Conservation (phyloP, 1,140 invertebrate genomes). For the Fopius arisanus region DNA sequence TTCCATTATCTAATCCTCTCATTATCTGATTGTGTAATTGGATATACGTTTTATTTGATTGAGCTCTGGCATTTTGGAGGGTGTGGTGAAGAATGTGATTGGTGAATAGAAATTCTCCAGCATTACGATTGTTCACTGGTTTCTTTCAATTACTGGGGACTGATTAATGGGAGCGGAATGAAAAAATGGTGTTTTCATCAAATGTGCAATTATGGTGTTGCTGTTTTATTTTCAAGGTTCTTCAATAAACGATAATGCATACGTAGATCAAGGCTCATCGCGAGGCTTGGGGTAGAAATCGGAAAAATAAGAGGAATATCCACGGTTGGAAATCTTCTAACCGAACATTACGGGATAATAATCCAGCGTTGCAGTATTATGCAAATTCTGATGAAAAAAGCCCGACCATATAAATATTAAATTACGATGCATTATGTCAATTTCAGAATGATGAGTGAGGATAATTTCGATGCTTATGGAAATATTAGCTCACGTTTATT, state of each 20-base stretch:
- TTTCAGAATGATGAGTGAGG: neutral
- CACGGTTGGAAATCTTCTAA: neutral
- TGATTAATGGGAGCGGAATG: neutral
- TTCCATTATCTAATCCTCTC: no score
- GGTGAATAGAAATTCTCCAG: no score
- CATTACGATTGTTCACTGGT: neutral
- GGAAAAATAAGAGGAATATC: neutral
- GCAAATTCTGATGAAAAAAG: neutral
- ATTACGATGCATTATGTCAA: constrained; percentile 7
- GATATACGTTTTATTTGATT: no score
- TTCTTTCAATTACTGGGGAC: neutral
- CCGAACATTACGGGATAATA: neutral
- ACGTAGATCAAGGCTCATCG: neutral
- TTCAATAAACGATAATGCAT: constrained; percentile 3
- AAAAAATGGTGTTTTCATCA: neutral
- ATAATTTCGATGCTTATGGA: constrained; percentile 1
- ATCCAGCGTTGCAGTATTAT: neutral
- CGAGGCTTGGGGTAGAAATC: neutral
- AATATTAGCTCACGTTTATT: neutral
- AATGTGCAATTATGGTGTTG: neutral
- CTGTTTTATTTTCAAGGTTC: neutral
- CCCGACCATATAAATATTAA: neutral
- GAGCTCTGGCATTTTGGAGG: no score
- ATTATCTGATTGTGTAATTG: no score
- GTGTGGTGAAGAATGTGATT: no score